Conservation (phyloP, 2,797 vertebrate species). For the Morus bassanus region DNA sequence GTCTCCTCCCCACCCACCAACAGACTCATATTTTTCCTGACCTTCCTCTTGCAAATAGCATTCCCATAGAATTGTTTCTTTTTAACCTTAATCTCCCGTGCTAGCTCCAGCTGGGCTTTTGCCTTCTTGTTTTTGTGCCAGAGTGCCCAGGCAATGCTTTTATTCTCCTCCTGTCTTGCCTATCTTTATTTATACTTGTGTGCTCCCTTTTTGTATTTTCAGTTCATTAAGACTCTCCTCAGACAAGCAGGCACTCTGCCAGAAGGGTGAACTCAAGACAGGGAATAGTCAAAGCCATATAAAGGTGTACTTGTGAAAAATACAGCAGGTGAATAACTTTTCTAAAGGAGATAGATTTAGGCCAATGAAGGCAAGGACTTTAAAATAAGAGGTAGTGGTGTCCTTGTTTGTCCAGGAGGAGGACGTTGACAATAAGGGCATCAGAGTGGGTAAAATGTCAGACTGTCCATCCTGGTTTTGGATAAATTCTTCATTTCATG, state of each 20-base stretch:
- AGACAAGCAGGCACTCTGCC: background rate
- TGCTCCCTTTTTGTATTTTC: constrained; percentile 26
- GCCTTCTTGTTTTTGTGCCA: background rate
- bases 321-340: background rate
- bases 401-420: background rate
- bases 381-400: background rate
- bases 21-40: background rate
- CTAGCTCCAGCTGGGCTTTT: background rate
- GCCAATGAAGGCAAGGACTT: background rate
- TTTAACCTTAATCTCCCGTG: constrained; percentile 10
- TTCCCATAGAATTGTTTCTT: constrained; percentile 7
- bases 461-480: background rate
- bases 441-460: background rate
- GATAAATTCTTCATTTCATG: background rate
- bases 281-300: background rate
- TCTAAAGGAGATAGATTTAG: background rate
- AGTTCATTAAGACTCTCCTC: constrained; percentile 28
- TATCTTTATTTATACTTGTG: constrained; percentile 22
- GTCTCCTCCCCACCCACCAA: constrained; percentile 1
- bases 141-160: background rate
- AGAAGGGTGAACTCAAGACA: constrained; percentile 14
- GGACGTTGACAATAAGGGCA: background rate
- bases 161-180: background rate
- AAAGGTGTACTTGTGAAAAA: constrained; percentile 23
- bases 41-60: background rate